Percentiles rank a stretch among this genome's conserved stretches.
Evolutionary conservation across 2,797 vertebrate genomes (phyloP).

Genomic region (Petrocephalus schoutedeni): DNA sequence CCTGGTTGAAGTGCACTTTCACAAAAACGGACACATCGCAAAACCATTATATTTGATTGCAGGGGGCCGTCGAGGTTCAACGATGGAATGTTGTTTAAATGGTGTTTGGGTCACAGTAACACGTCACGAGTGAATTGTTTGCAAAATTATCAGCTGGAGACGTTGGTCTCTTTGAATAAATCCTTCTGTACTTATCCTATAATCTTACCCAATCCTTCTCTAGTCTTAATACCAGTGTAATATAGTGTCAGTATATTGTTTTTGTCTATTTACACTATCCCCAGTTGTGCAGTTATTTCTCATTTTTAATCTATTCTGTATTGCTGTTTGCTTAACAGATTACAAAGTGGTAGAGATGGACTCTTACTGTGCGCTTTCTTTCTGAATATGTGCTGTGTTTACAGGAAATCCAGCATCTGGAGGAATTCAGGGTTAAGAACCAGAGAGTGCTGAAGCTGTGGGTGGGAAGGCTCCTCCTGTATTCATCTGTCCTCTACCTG

Average conservation of each 20-base stretch:
- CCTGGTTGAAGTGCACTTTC: not conserved
- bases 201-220: not conserved
- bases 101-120: not conserved
- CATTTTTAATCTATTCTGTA: not conserved
- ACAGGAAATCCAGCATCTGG: conserved; percentile 83
- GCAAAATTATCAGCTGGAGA: not conserved
- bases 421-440: conserved; percentile 89
- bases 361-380: not conserved
- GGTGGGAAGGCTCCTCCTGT: conserved; percentile 82
- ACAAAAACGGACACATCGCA: not conserved
- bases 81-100: not conserved
- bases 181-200: not conserved
- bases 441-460: conserved; percentile 87
- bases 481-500: conserved; percentile 81
- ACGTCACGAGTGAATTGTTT: not conserved
- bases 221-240: not conserved
- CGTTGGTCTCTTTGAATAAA: not conserved
- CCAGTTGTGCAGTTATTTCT: not conserved
- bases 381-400: conserved; percentile 32
- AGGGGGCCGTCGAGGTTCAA: not conserved
- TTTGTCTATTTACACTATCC: not conserved
- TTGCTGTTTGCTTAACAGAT: not conserved
- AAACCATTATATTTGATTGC: not conserved
- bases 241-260: not conserved
- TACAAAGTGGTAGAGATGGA: not conserved